phyloP scores from a whole-genome alignment of 1,140 invertebrate genomes.

The Delia radicum region DNA sequence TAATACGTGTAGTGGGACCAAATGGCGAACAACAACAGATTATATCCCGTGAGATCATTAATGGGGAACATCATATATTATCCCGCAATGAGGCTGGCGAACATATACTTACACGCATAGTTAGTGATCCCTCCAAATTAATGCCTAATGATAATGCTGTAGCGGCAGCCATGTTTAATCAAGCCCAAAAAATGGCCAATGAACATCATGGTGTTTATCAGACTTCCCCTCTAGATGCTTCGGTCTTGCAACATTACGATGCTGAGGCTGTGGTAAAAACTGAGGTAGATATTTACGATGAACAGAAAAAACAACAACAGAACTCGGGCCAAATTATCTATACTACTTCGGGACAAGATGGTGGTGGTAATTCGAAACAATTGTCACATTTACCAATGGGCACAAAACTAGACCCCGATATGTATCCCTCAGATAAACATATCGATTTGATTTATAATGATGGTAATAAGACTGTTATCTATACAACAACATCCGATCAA shows the following conservation, averaged over 20 bases:
- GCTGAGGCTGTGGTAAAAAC: conserved; percentile 51
- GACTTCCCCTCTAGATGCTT: conserved; percentile 50
- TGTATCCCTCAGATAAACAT: conserved; percentile 51
- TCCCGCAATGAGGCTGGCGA: conserved; percentile 55
- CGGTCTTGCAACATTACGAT: conserved; percentile 48
- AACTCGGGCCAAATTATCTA: conserved; percentile 52
- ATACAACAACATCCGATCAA: conserved; percentile 66
- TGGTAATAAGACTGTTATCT: conserved; percentile 78
- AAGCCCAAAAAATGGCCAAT: conserved; percentile 51
- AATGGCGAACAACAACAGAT: conserved; percentile 55
- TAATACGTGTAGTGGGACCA: conserved; percentile 51
- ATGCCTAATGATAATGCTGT: conserved; percentile 53
- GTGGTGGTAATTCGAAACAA: conserved; percentile 50
- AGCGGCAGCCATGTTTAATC: conserved; percentile 53
- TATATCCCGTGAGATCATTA: conserved; percentile 55
- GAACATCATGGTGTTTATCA: conserved; percentile 49
- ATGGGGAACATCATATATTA: conserved; percentile 55
- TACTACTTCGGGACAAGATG: conserved; percentile 52
- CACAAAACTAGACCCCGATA: conserved; percentile 48
- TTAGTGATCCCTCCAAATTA: conserved; percentile 53
- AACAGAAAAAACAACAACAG: conserved; percentile 51
- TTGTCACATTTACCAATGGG: conserved; percentile 59
- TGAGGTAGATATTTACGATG: conserved; percentile 52
- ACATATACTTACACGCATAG: conserved; percentile 55
- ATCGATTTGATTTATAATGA: conserved; percentile 81